Evolutionary conservation across 2,113 vertebrate species (phyloP).

Genomic region (Chitala chitala): DNA sequence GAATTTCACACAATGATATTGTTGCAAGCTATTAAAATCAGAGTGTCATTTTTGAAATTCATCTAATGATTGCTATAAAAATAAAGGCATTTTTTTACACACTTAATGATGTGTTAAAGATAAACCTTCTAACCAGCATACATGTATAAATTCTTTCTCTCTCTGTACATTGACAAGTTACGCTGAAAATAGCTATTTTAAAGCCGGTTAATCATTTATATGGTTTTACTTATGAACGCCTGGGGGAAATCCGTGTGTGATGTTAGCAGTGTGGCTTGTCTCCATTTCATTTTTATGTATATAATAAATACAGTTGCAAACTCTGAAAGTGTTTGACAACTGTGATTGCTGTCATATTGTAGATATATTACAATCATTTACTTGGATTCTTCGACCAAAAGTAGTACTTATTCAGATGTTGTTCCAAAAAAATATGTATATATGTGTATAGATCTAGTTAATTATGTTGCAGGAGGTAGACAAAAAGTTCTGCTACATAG

Average conservation of each 20-base stretch:
- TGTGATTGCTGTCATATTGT: not conserved
- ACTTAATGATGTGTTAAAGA: not conserved
- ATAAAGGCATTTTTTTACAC: not conserved
- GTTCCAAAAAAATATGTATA: too few relatives aligned
- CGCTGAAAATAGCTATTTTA: not conserved
- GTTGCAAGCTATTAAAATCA: too few relatives aligned
- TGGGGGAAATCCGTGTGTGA: not conserved
- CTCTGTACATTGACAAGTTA: not conserved
- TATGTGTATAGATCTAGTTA: constrained; percentile 14
- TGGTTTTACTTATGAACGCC: not conserved
- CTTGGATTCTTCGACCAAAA: constrained; percentile 3
- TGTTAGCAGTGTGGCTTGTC: not conserved
- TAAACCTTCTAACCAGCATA: not conserved
- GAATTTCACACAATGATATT: too few relatives aligned
- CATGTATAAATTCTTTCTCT: not conserved
- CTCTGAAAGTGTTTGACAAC: not conserved
- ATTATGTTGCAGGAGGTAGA: constrained; percentile 2
- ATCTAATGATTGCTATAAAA: not conserved
- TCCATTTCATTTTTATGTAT: constrained; percentile 1
- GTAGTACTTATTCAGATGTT: not conserved
- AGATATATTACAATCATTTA: constrained; percentile 5
- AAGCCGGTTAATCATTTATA: not conserved
- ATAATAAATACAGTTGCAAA: constrained; percentile 13
- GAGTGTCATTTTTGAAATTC: too few relatives aligned
- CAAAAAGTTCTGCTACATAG: not conserved